Conservation (phyloP, 2,888 invertebrate species). For the Tachystola acroxantha region DNA sequence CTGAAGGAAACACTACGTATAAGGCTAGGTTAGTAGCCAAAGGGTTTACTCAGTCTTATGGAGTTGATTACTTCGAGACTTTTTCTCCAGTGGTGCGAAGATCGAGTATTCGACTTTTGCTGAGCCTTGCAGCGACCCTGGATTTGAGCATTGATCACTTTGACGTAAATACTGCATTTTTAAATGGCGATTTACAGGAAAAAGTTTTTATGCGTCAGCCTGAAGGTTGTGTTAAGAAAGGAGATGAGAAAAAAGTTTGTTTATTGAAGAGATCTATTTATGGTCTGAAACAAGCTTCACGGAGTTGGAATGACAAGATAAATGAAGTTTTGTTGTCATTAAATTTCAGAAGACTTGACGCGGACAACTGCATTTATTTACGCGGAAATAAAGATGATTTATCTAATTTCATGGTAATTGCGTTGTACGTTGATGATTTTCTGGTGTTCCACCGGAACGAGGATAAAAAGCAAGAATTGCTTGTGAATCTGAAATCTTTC, state of each 20-base stretch:
- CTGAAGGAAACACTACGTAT: conserved; percentile 6
- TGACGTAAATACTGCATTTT: conserved; percentile 12
- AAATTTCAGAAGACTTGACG: conserved; percentile 5
- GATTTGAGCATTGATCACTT: conserved; percentile 6
- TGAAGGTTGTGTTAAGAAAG: conserved; percentile 1
- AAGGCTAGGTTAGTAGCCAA: conserved; percentile 12
- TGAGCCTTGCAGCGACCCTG: conserved; percentile 8
- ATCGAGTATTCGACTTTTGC: conserved; percentile 10
- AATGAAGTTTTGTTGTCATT: conserved; percentile 4
- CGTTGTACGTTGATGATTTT: conserved; percentile 12
- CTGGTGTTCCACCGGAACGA: conserved; percentile 9
- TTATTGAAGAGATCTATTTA: conserved; percentile 13
- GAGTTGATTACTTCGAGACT: conserved; percentile 12
- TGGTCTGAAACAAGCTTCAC: conserved; percentile 13
- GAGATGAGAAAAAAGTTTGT: conserved; percentile 5
- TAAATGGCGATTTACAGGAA: conserved; percentile 12
- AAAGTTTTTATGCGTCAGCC: conserved; percentile 10
- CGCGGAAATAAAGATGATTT: neutral
- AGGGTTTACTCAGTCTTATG: conserved; percentile 11
- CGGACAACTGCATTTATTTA: conserved; percentile 9
- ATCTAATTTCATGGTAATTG: conserved; percentile 4
- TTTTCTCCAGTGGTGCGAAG: conserved; percentile 12
- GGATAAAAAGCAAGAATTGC: conserved; percentile 4
- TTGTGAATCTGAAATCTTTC: conserved; percentile 1
- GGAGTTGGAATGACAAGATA: conserved; percentile 13